These are phyloP conservation scores for Sorex araneus DNA, from an alignment of 2,113 vertebrate genomes.

Conservation along the genomic window DNA sequence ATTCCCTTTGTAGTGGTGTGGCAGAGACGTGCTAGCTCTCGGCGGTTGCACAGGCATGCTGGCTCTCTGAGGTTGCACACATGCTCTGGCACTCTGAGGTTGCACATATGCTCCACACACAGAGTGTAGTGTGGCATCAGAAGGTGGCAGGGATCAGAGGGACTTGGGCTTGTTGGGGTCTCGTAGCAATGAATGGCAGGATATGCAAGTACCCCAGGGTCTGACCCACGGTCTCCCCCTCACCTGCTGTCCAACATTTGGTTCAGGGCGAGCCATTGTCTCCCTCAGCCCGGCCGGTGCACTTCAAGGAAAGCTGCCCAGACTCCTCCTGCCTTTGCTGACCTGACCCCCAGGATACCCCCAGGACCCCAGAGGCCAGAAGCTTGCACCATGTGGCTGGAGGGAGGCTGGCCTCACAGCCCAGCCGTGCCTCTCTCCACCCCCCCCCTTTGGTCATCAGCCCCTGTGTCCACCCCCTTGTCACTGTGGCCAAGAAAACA, in stretches of 20 bases:
- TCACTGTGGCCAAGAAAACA: constrained; percentile 76
- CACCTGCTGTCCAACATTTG: too few relatives aligned
- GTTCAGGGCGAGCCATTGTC: background rate
- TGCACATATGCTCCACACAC: too few relatives aligned
- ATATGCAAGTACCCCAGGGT: too few relatives aligned
- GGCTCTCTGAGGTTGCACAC: background rate
- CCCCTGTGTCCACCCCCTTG: constrained; percentile 32
- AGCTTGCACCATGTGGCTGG: background rate
- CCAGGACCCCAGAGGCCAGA: background rate
- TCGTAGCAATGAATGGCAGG: background rate
- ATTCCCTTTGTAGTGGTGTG: too few relatives aligned
- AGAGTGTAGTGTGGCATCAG: too few relatives aligned
- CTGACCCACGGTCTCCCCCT: background rate
- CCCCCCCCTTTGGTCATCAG: constrained; percentile 51
- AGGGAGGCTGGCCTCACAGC: background rate
- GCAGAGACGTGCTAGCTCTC: too few relatives aligned
- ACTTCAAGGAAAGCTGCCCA: constrained; percentile 9
- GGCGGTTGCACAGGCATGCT: background rate
- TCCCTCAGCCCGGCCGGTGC: background rate
- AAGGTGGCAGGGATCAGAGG: too few relatives aligned
- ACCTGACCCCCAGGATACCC: background rate
- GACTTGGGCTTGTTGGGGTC: background rate
- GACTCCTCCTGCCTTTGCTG: background rate
- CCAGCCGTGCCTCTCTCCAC: background rate
- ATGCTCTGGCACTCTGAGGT: too few relatives aligned